Evolutionary conservation across 2,888 invertebrate genomes (phyloP).

Genomic region (Philaethria dido): DNA sequence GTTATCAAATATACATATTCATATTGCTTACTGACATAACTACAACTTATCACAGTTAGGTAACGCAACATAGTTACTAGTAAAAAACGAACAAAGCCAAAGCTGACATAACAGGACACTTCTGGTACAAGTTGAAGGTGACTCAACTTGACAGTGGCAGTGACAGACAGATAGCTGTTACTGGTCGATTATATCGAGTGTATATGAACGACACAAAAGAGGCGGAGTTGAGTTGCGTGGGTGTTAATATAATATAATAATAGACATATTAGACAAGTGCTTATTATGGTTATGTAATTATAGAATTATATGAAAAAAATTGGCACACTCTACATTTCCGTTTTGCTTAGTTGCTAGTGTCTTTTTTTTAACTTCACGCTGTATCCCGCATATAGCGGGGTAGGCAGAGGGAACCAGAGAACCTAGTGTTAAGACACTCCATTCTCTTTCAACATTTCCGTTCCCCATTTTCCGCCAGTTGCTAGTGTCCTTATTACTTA

Average conservation of each 20-base stretch:
- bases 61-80: neutral
- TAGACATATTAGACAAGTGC: neutral
- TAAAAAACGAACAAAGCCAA: conserved; percentile 9
- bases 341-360: neutral
- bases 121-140: conserved; percentile 24
- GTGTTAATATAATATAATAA: conserved; percentile 20
- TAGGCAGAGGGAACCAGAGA: no score
- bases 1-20: neutral
- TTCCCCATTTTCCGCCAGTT: no score
- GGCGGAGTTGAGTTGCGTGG: conserved; percentile 20
- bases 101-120: conserved; percentile 20
- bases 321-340: neutral
- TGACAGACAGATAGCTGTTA: conserved; percentile 18
- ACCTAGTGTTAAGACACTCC: no score
- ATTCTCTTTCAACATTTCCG: no score
- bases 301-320: neutral
- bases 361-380: no score
- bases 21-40: neutral
- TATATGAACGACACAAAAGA: neutral
- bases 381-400: no score
- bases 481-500: no score
- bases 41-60: neutral
- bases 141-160: conserved; percentile 18
- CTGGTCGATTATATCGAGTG: neutral
- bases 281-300: neutral